Evolutionary conservation across 2,113 vertebrate species (phyloP), one percentile per base, ranked within the genome.

Genomic region (Arvicanthis niloticus): DNA sequence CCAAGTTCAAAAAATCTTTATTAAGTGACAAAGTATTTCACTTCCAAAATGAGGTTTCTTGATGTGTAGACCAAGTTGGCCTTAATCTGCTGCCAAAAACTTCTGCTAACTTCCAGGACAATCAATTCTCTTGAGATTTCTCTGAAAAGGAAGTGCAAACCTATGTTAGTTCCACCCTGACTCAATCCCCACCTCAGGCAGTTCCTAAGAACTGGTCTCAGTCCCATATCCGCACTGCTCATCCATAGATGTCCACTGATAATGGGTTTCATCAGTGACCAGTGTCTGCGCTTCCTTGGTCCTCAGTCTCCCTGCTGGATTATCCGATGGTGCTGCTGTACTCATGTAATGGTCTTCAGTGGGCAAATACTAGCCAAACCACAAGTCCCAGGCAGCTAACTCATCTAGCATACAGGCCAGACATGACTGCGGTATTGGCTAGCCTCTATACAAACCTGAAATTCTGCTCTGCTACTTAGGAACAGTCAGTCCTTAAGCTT

Each of bases 161-260:
- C 70, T 29, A 67, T 94, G 21, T 98, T 29, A 96, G 31, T 65
- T 19, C 31, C 26, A 11, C 17, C 70, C 19, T 3, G 31, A 17
- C 62, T 48, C 26, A 40, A 22, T 17, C 9, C 13, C 51, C 21
- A 56, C 24, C 5, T 37, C 34, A n/a, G 3, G 5, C 22, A 16
- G 58, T n/a, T 40, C 37, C 56, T 62, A 62, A 58, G 22, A 67
- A 1, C 97, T 96, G 98, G 99, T 99, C 99, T 99, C 99, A 99
- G 99, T 99, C 99, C 99, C 99, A 99, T 99, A 99, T 99, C 99
- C 99, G 99, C 99, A 98, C 98, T 98, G 88, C 97, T 99, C 99
- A 99, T 99, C 99, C 99, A 99, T 9, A 98, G 98, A 99, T 99
- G 99, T 97, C 96, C 93, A 96, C 86, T 97, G 87, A 98, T 87